Percentiles rank a stretch among this genome's conserved stretches.
These are phyloP conservation scores for Ailuropoda melanoleuca DNA, from an alignment of 2,113 vertebrate genomes.

Conservation along the genomic window DNA sequence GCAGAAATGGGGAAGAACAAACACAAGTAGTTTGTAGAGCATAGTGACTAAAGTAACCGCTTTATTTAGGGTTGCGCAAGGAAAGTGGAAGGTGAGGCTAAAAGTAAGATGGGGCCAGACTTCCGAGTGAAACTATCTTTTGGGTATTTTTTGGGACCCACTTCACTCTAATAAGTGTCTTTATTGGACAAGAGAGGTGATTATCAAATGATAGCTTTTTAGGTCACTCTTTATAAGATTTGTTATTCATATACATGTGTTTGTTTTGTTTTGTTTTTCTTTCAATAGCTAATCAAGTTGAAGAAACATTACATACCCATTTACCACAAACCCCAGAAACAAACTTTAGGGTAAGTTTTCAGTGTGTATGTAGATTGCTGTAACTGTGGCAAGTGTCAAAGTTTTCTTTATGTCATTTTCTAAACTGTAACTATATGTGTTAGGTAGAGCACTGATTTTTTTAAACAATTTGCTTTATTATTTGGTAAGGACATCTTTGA, in stretches of 20 bases:
- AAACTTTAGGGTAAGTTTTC: slow-evolving; percentile 91
- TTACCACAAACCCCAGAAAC: slow-evolving; percentile 91
- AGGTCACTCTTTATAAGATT: slow-evolving; percentile 79
- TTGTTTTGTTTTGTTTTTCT: slow-evolving; percentile 84
- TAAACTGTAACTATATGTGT: slow-evolving; percentile 69
- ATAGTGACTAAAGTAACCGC: neutral
- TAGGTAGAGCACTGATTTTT: slow-evolving; percentile 49
- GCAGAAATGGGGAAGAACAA: neutral
- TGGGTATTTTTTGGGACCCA: slow-evolving; percentile 27
- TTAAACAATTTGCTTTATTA: slow-evolving; percentile 36
- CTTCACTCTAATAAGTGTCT: slow-evolving; percentile 60
- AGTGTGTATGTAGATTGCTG: slow-evolving; percentile 78
- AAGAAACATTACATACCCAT: slow-evolving; percentile 90
- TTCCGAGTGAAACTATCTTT: slow-evolving; percentile 45
- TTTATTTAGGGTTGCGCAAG: slow-evolving; percentile 39
- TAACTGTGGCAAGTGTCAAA: slow-evolving; percentile 79
- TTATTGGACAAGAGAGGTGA: slow-evolving; percentile 66
- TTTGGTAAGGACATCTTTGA: slow-evolving; percentile 68
- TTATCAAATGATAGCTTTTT: slow-evolving; percentile 71
- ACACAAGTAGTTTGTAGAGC: slow-evolving; percentile 17
- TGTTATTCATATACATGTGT: slow-evolving; percentile 86
- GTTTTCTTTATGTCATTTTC: slow-evolving; percentile 76
- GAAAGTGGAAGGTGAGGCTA: neutral
- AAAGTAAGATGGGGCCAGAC: slow-evolving; percentile 15
- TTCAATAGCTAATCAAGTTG: slow-evolving; percentile 90